Evolutionary conservation across 2,113 vertebrate genomes (phyloP), one percentile per base, ranked within the genome.

Genomic region (Heliornis fulica): DNA sequence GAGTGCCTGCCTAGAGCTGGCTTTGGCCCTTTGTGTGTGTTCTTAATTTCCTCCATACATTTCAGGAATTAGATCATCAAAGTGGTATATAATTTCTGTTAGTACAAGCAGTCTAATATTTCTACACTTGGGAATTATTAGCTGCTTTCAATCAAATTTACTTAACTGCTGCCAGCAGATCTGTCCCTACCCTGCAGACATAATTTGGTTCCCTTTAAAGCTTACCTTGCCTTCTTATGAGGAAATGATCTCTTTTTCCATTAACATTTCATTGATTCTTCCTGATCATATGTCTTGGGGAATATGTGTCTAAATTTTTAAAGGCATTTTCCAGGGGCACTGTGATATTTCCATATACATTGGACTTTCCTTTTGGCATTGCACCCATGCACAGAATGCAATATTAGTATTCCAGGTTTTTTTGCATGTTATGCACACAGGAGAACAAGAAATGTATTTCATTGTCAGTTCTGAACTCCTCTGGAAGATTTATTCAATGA

Each of bases 1-100:
- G 50, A 83, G 12, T 79, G 17, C 14, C 16, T 83, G n/a, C 7
- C 31, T 90, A 16, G 53, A 74, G 13, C 0, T 91, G 36, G 26
- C 25, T 90, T 90, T 20, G 6, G 9, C 2, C n/a, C 2, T 70
- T 90, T 87, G 32, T 84, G 41, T 96, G 95, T 83, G 50, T 76
- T 95, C 40, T 86, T 20, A 5, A n/a, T 69, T 94, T 74, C 70
- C 72, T 29, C 45, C 82, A 64, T 71, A 45, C 25, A 71, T 93
- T 94, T 94, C 72, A 94, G 74, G 72, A 94, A 95, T 91, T 84
- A 51, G 69, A 69, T 96, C 61, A 90, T 60, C 53, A 64, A 88
- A 86, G 46, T 81, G 25, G 78, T 92, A 86, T 63, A 70, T 63
- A 75, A 85, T 85, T 95, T 94, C 43, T 93, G 11, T 77, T 84